Evolutionary conservation across 2,888 invertebrate species (phyloP), one percentile per base, ranked within the genome.

Genomic region (Danaus chrysippus): DNA sequence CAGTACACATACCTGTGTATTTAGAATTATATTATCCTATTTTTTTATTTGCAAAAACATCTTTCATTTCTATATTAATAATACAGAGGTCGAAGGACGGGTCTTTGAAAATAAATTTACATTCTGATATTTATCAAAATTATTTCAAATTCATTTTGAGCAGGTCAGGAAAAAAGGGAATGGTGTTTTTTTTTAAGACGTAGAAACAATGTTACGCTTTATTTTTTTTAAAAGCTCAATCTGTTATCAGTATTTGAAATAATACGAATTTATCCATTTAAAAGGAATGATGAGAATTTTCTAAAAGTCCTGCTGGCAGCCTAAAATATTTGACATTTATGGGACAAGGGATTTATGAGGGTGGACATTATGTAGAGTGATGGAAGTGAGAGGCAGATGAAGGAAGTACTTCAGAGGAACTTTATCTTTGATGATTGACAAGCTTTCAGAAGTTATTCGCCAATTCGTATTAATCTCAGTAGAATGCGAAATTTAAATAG

Each of bases 321-420:
- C 17, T 49, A 49, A 49, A 49, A 49, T 49, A 17, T 49, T 49
- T 17, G 49, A 49, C 49, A 49, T 49, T 49, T 49, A 49, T 49
- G 49, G 17, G 49, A 49, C 49, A 49, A 17, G 49, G 49, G 49
- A 49, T 49, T 49, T 49, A 49, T 17, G 49, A 49, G 49, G 49
- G 49, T 49, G 49, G 49, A 17, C 15, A 17, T 49, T 49, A 49
- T 49, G 49, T 17, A 49, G 17, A 49, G 17, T 49, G 49, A 49
- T 49, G 49, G 17, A 49, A 10, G 10, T 49, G 9, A 34, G 49
- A 11, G 49, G 17, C 49, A 49, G 17, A 49, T 49, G 49, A 49
- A 49, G 49, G 49, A 49, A 49, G 49, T 49, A 15, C 49, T 49
- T 11, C 8, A 49, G 17, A 3, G 49, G 49, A 34, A 49, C 49